phyloP scores from a whole-genome alignment of 2,797 vertebrate species.

The Gobionotothen gibberifrons region DNA sequence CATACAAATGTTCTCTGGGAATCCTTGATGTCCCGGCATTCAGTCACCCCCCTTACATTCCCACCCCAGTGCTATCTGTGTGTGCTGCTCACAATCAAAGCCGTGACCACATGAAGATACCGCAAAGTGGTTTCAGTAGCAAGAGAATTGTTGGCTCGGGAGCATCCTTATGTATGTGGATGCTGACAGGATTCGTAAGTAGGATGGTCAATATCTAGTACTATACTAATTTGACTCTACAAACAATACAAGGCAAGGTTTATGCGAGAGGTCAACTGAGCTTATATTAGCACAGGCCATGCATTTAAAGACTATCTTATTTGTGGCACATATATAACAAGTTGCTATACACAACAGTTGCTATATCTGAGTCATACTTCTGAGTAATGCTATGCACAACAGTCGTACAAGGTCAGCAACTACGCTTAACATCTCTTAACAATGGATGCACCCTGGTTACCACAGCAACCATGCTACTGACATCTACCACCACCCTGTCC shows the following conservation, averaged over 20 bases:
- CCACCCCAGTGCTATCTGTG: slow-evolving; percentile 26
- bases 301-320: neutral
- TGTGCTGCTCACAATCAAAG: slow-evolving; percentile 21
- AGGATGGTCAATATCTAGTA: neutral
- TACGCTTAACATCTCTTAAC: slow-evolving; percentile 18
- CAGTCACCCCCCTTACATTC: slow-evolving; percentile 11
- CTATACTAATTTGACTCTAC: neutral
- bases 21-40: slow-evolving; percentile 2
- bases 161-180: neutral
- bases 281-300: neutral
- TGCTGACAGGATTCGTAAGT: neutral
- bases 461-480: neutral
- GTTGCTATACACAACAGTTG: neutral
- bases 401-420: slow-evolving; percentile 20
- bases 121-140: slow-evolving; percentile 19
- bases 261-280: neutral
- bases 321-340: neutral
- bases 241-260: neutral
- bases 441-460: slow-evolving; percentile 18
- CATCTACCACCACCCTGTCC: slow-evolving; percentile 6
- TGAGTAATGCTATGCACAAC: slow-evolving; percentile 18
- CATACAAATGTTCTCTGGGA: slow-evolving; percentile 4
- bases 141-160: neutral
- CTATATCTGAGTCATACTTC: slow-evolving; percentile 9
- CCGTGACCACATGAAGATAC: slow-evolving; percentile 33